Base-by-base conservation (phyloP, 2,888 invertebrate genomes). In the Cordilura impudica region DNA sequence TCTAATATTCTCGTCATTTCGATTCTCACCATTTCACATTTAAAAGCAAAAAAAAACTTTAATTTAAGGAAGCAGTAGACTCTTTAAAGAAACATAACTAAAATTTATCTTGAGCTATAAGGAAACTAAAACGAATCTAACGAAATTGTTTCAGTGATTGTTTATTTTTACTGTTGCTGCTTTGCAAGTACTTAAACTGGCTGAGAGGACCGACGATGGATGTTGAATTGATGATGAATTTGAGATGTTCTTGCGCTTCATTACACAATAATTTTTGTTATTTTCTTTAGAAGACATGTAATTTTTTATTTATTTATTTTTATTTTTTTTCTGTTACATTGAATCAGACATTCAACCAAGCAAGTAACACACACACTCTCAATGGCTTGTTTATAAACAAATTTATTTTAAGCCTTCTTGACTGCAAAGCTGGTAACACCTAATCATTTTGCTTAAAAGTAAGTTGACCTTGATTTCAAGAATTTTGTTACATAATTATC, bases 241-340 rank as follows among this genome's bases (percentile, higher is more conserved):
- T 82, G 77, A n/a, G n/a, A 81, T 84, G 83, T 83, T 82, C 85
- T 80, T 83, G 84, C 86, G 86, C 85, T 85, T 86, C 87, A 87
- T 87, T 87, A 84, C 86, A 86, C 86, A 85, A 87, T 87, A 87
- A 87, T 87, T 87, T 87, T 83, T 83, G 81, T 82, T 76, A 82
- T 81, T 39, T 83, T 81, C 81, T 53, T 78, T 69, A 60, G 67
- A 78, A 67, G 72, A 72, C 49, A 49, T 77, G 65, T 47, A 29
- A 10, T 47, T 66, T 49, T 12, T 31, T 7, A 12, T 16, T 65
- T 29, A n/a, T 1, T 23, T 73, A 35, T 31, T 21, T n/a, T 29
- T 39, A 3, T 18, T n/a, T 35, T 31, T 31, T 49, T 12, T 4
- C 5, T 26, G 43, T 26, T 51, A 51, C 4, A 23, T 8, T 51